A percentile compares a stretch with the other conserved stretches of the same genome.
Conservation (phyloP, 2,888 invertebrate genomes). For the Thera obeliscata region DNA sequence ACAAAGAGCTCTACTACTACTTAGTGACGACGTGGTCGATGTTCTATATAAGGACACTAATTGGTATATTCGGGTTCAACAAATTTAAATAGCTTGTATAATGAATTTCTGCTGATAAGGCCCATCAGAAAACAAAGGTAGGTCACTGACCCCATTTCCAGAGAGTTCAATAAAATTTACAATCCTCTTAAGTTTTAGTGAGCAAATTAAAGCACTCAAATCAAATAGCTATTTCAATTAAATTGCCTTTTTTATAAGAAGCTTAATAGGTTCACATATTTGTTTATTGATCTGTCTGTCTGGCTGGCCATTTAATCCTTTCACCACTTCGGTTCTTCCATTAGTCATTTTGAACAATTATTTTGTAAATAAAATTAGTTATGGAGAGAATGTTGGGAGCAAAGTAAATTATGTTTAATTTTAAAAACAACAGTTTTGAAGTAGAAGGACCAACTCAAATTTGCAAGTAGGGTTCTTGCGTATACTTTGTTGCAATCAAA, state of each 20-base stretch:
- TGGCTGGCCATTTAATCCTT: neutral
- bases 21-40: too few relatives aligned
- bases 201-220: constrained; percentile 22
- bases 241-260: constrained; percentile 20
- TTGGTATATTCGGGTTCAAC: too few relatives aligned
- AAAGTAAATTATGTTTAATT: too few relatives aligned
- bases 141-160: constrained; percentile 8
- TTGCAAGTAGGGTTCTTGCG: too few relatives aligned
- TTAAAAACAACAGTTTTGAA: too few relatives aligned
- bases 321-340: neutral
- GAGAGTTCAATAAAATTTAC: constrained; percentile 21
- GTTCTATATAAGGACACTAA: too few relatives aligned
- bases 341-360: too few relatives aligned
- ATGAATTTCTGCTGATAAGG: constrained; percentile 1
- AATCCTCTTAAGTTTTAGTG: constrained; percentile 21
- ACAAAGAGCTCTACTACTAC: too few relatives aligned
- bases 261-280: constrained; percentile 24
- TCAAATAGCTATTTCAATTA: constrained; percentile 24
- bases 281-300: constrained; percentile 19
- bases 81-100: neutral
- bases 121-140: constrained; percentile 14
- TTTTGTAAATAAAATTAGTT: too few relatives aligned
- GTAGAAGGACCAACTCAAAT: too few relatives aligned
- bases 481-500: too few relatives aligned
- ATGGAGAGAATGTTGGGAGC: too few relatives aligned